A percentile compares a stretch with the other conserved stretches of the same genome.
Evolutionary conservation across 2,797 vertebrate genomes (phyloP).

Genomic region (Acipenser ruthenus): DNA sequence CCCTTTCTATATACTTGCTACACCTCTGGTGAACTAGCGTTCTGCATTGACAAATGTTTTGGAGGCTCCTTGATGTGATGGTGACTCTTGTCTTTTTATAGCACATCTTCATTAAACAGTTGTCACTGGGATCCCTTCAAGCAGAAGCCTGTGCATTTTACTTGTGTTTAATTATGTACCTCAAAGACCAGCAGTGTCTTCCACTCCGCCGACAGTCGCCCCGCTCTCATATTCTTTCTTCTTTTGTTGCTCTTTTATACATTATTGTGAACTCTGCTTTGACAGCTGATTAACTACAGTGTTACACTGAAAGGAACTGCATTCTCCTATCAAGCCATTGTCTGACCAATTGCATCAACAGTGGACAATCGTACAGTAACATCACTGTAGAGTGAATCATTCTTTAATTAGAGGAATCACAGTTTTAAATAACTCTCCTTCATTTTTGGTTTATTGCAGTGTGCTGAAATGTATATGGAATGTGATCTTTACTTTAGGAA

Average conservation of each 20-base stretch:
- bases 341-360: neutral
- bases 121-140: conserved; percentile 12
- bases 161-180: too few relatives aligned
- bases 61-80: conserved; percentile 11
- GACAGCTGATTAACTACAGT: neutral
- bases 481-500: conserved; percentile 51
- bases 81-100: conserved; percentile 31
- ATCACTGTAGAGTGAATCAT: neutral
- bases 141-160: too few relatives aligned
- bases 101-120: conserved; percentile 33
- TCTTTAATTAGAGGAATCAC: neutral
- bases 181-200: too few relatives aligned
- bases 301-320: too few relatives aligned
- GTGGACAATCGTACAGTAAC: neutral
- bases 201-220: too few relatives aligned
- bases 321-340: neutral
- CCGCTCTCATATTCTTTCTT: conserved; percentile 9
- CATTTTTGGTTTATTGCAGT: conserved; percentile 30
- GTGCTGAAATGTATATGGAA: conserved; percentile 51
- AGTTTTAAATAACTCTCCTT: neutral
- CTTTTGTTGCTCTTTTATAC: neutral
- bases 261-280: neutral
- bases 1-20: conserved; percentile 28
- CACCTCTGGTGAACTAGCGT: conserved; percentile 24
- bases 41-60: conserved; percentile 1